A percentile compares a stretch with the other conserved stretches of the same genome.
Conservation (phyloP, 2,888 invertebrate species). For the Spodoptera picta region DNA sequence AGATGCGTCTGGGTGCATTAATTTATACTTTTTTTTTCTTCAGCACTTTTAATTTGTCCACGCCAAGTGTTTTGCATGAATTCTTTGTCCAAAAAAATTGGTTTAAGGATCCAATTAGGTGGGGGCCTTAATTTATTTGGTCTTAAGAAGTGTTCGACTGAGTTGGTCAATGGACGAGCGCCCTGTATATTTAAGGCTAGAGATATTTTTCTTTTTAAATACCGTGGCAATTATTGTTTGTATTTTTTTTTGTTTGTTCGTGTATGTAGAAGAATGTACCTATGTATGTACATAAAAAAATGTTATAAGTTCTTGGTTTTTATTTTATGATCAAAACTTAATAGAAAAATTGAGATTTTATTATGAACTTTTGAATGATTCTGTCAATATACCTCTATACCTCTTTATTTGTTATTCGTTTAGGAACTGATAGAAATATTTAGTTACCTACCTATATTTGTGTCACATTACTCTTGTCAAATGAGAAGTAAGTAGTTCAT, state of each 20-base stretch:
- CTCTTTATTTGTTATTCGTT: too few species aligned
- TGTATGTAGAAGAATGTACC: background rate
- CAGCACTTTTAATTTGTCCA: slow-evolving; percentile 85
- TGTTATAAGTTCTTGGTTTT: too few species aligned
- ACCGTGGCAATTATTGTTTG: slow-evolving; percentile 7
- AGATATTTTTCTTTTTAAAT: slow-evolving; percentile 31
- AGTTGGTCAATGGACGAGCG: slow-evolving; percentile 54
- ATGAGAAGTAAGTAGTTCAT: slow-evolving; percentile 5
- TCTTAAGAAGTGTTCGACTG: slow-evolving; percentile 73
- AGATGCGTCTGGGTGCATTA: slow-evolving; percentile 84
- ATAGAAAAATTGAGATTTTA: too few species aligned
- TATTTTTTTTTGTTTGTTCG: background rate
- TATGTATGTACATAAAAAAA: background rate
- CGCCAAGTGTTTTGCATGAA: slow-evolving; percentile 85
- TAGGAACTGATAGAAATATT: too few species aligned
- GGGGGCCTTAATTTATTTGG: slow-evolving; percentile 82
- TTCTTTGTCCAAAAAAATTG: slow-evolving; percentile 74
- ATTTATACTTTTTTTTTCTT: slow-evolving; percentile 80
- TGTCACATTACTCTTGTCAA: too few species aligned
- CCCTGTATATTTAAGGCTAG: slow-evolving; percentile 29
- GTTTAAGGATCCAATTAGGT: slow-evolving; percentile 81
- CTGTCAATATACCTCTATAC: too few species aligned
- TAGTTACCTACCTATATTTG: too few species aligned
- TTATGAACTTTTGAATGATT: too few species aligned
- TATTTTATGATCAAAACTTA: too few species aligned